Base-by-base conservation (phyloP, 2,113 vertebrate genomes). In the Coryphaenoides rupestris region DNA sequence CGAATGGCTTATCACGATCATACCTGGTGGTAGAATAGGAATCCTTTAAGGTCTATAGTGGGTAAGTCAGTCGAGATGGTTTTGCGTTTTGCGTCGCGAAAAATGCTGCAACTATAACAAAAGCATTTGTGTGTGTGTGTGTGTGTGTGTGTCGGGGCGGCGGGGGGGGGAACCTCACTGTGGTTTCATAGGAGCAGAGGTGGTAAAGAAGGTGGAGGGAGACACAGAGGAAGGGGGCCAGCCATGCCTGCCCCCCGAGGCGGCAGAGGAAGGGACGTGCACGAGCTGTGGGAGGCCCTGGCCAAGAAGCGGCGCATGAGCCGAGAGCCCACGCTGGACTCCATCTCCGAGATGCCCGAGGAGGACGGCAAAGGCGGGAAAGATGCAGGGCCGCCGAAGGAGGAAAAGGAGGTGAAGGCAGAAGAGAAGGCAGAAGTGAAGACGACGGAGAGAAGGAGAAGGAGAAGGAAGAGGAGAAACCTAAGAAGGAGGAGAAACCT, bases 221-320 rank as follows among this genome's bases (percentile, higher is more conserved):
- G 69, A 65, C 3, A 2, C 21, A 1, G 84, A 82, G 23, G 59
- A 62, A 0, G 84, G 92, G 0, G 23, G 64, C 0, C 95, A 98
- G 79, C 96, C 96, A 68, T 94, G 93, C 73, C 79, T 98, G 58
- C 97, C 96, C 5, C 92, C 93, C 0, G 95, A 98, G 59, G 94
- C 97, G 6, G 96, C 95, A 60, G 92, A 94, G 58, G 96, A 99
- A 68, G 95, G 2, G 95, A 98, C 68, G 80, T 98, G 55, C 95
- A 96, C 65, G 92, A 94, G 49, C 81, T 98, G 0, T 98, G 96
- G 96, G 96, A 98, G 72, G 94, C 92, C 3, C 77, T 93, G 21
- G 90, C 94, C 63, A 95, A 94, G 70, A 98, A 96, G 73, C 92
- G 97, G 0, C 91, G 95, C 21, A 97, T 98, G 97, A 98, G 97